Percentiles rank a stretch among this genome's conserved stretches.
phyloP scores from a whole-genome alignment of 2,113 vertebrate genomes.

The Hemicordylus capensis region DNA sequence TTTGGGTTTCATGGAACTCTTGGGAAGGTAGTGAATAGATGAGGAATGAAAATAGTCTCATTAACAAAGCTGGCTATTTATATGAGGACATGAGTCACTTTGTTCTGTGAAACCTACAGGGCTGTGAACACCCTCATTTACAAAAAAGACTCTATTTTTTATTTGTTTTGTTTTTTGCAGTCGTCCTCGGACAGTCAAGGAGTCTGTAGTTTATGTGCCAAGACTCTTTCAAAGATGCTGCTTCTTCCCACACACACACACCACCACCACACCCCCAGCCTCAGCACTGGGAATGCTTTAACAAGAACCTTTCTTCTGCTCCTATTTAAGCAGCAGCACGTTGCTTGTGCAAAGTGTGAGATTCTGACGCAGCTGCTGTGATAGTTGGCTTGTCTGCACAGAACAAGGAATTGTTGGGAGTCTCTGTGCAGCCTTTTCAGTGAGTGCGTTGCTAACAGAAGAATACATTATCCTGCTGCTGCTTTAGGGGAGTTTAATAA shows the following conservation, averaged over 20 bases:
- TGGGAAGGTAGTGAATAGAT: neutral
- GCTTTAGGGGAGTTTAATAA: neutral
- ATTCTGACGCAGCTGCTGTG: slow-evolving; percentile 12
- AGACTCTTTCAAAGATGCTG: neutral
- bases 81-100: neutral
- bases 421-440: neutral
- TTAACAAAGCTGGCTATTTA: neutral
- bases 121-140: neutral
- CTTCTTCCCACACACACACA: too few relatives aligned
- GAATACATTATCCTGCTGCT: neutral
- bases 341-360: neutral
- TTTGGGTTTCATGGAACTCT: neutral
- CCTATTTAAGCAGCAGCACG: neutral
- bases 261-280: neutral
- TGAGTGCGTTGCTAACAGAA: neutral
- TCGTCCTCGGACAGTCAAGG: neutral
- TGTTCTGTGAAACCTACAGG: neutral
- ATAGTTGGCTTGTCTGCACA: neutral
- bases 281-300: neutral
- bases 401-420: neutral
- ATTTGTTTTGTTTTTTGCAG: neutral
- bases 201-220: neutral
- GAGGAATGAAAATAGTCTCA: neutral
- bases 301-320: slow-evolving; percentile 11
- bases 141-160: too few relatives aligned